These are phyloP conservation scores for Epinephelus lanceolatus DNA, from an alignment of 2,113 vertebrate species.

Conservation along the genomic window DNA sequence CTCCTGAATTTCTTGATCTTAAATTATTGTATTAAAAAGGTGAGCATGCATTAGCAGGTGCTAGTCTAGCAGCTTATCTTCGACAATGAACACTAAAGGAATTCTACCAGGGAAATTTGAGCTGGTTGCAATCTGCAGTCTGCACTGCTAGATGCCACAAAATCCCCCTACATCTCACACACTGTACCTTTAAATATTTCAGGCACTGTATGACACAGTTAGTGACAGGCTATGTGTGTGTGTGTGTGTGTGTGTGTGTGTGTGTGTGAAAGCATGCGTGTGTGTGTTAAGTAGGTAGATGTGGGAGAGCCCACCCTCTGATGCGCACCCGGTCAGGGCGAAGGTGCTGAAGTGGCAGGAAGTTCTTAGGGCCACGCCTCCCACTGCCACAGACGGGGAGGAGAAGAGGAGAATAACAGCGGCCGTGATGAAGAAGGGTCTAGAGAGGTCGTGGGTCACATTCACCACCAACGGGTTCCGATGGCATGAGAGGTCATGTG, in stretches of 20 bases:
- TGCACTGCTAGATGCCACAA: too few species aligned
- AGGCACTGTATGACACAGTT: neutral
- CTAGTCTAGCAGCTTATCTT: too few species aligned
- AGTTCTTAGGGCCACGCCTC: constrained; percentile 90
- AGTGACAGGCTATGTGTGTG: neutral
- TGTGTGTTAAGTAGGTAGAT: constrained; percentile 83
- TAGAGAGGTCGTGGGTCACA: constrained; percentile 81
- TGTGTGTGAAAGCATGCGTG: constrained; percentile 16
- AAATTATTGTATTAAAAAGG: too few species aligned
- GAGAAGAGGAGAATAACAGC: constrained; percentile 91
- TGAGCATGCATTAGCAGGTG: too few species aligned
- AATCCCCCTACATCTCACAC: too few species aligned
- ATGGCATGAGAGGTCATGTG: constrained; percentile 89
- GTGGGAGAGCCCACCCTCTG: constrained; percentile 83
- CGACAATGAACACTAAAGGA: too few species aligned
- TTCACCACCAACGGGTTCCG: constrained; percentile 90
- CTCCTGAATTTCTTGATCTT: too few species aligned
- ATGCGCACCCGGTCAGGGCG: constrained; percentile 85
- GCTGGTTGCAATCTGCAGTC: too few species aligned
- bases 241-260: constrained; percentile 20
- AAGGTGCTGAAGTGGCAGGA: constrained; percentile 83
- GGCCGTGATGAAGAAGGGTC: constrained; percentile 73
- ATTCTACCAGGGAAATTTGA: too few species aligned
- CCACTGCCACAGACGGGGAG: constrained; percentile 87
- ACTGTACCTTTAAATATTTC: too few species aligned